These are phyloP conservation scores for Dendrolimus kikuchii DNA, from an alignment of 1,140 invertebrate species.

Conservation along the genomic window DNA sequence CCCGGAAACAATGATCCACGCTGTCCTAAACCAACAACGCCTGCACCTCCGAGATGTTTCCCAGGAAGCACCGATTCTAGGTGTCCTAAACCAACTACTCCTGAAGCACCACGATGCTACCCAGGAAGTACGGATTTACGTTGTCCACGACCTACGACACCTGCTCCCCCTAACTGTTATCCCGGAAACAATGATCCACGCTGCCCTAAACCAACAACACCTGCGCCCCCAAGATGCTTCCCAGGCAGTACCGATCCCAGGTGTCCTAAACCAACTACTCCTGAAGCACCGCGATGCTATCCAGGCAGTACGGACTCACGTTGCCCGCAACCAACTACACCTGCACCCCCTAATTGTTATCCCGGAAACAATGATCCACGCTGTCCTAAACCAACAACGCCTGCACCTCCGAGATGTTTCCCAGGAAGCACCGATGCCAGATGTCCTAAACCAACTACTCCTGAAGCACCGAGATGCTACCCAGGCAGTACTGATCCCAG, in stretches of 20 bases:
- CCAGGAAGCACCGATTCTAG: slow-evolving; percentile 27
- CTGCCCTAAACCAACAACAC: slow-evolving; percentile 47
- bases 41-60: too few species aligned
- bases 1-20: background rate
- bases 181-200: slow-evolving; percentile 50
- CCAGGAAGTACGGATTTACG: slow-evolving; percentile 65
- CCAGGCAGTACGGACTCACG: slow-evolving; percentile 40
- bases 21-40: too few species aligned
- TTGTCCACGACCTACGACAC: slow-evolving; percentile 45
- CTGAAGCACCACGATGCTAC: slow-evolving; percentile 42
- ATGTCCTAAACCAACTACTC: slow-evolving; percentile 41
- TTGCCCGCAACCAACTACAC: slow-evolving; percentile 28
- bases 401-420: slow-evolving; percentile 31
- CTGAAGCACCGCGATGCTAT: slow-evolving; percentile 31
- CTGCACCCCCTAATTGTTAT: slow-evolving; percentile 28
- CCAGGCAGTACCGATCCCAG: slow-evolving; percentile 6
- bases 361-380: slow-evolving; percentile 38
- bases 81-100: slow-evolving; percentile 42
- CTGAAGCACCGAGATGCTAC: slow-evolving; percentile 40
- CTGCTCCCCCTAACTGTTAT: slow-evolving; percentile 30
- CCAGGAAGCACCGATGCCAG: slow-evolving; percentile 52
- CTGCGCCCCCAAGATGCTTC: slow-evolving; percentile 15
- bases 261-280: slow-evolving; percentile 19
- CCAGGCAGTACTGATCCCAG: slow-evolving; percentile 59
- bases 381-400: slow-evolving; percentile 28